These are phyloP conservation scores for Flexamia atlantica DNA, from an alignment of 2,888 invertebrate genomes.

Conservation along the genomic window DNA sequence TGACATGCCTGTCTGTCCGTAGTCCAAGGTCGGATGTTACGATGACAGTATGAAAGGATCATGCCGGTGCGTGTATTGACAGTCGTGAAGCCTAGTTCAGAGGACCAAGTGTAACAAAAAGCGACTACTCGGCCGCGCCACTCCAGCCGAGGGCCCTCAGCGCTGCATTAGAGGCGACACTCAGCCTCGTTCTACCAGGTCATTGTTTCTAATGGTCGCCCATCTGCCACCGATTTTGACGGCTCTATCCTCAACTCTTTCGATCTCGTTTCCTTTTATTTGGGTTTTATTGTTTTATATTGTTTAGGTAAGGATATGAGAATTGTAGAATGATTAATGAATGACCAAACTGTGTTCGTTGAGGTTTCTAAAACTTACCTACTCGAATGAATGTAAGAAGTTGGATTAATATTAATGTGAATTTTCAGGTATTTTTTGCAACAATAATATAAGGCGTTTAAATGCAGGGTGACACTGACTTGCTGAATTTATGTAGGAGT, in stretches of 20 bases:
- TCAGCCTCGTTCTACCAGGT: conserved; percentile 17
- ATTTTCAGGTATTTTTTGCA: too few relatives aligned
- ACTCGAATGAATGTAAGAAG: too few relatives aligned
- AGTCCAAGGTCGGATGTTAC: too few relatives aligned
- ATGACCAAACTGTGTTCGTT: too few relatives aligned
- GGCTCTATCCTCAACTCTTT: conserved; percentile 48
- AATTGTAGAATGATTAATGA: too few relatives aligned
- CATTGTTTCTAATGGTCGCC: conserved; percentile 59
- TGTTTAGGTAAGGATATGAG: background rate
- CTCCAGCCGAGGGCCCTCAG: conserved; percentile 22
- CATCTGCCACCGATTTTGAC: conserved; percentile 55
- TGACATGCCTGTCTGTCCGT: too few relatives aligned
- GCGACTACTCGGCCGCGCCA: conserved; percentile 39
- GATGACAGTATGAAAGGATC: background rate
- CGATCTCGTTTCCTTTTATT: conserved; percentile 20
- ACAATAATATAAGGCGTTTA: too few relatives aligned
- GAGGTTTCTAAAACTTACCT: too few relatives aligned
- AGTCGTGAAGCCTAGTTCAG: conserved; percentile 33
- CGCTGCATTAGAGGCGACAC: conserved; percentile 55
- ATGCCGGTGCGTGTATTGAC: conserved; percentile 27
- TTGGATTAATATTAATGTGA: too few relatives aligned
- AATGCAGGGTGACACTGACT: too few relatives aligned
- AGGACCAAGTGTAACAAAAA: conserved; percentile 54
- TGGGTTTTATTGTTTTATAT: background rate
- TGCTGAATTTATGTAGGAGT: too few relatives aligned